Base-by-base conservation (phyloP, 2,888 invertebrate species). In the Choreutis nemorana region DNA sequence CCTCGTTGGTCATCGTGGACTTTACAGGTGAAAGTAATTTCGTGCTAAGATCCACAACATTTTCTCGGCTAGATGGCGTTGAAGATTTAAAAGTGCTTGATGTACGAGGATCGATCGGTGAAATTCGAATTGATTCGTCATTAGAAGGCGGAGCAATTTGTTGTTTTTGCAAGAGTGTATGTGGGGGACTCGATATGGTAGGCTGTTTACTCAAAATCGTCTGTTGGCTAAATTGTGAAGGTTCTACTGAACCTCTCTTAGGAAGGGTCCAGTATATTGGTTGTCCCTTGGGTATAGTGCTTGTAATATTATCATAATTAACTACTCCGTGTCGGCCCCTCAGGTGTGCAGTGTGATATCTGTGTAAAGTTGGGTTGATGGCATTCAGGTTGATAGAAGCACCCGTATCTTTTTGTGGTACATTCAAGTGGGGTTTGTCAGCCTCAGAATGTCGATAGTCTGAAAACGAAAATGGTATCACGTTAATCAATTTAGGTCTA, bases 1-100 rank as follows among this genome's bases (percentile, higher is more conserved):
- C 88, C 51, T 90, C 89, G 42, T 88, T 87, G n/a, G 86, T 86
- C 86, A 90, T 87, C 0, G 85, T 85, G 2, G 87, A 86, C 58
- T 85, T 87, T 12, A 86, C 85, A 0, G 87, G 87, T 2, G 87
- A 87, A 5, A 86, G 46, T 34, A 84, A 45, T 51, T 73, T 81
- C 4, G 66, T 64, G 35, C 70, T 70, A 21, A 83, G 64, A 44
- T 84, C 79, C 2, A 68, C 41, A 5, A 79, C 66, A 29, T 77
- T 77, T 47, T 79, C 82, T 44, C 64, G 75, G 41, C 58, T 70
- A 1, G 85, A 82, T 6, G 88, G 88, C 10, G 88, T 88, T 7
- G 88, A 88, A 14, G 87, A 84, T 55, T 85, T 82, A 43, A 88
- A 87, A 14, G 82, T 64, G 8, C 77, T 81, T 5, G 78, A 59